Conservation (phyloP, 2,797 vertebrate species). For the Mormyrus hasselquistii region DNA sequence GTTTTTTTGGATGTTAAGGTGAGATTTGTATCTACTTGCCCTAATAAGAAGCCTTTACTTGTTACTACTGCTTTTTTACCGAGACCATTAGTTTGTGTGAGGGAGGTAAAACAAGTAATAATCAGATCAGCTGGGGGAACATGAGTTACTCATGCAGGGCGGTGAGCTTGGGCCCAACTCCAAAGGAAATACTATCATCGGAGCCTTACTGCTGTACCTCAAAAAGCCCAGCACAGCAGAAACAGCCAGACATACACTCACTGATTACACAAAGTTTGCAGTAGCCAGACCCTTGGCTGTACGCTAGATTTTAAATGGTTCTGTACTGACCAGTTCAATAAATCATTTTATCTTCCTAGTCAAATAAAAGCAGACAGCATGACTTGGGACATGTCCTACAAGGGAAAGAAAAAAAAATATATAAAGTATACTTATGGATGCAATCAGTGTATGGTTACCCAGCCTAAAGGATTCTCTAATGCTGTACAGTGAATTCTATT, state of each 20-base stretch:
- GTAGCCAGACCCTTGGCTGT: slow-evolving; percentile 35
- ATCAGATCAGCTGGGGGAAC: slow-evolving; percentile 57
- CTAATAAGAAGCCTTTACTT: neutral
- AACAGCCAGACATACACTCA: slow-evolving; percentile 4
- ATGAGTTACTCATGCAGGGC: slow-evolving; percentile 47
- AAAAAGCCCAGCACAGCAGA: slow-evolving; percentile 25
- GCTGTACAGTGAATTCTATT: neutral
- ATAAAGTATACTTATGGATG: slow-evolving; percentile 25
- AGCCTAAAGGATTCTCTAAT: neutral
- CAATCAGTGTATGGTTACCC: neutral
- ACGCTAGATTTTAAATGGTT: slow-evolving; percentile 42
- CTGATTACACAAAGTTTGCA: slow-evolving; percentile 25
- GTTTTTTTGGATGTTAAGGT: neutral
- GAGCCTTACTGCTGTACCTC: slow-evolving; percentile 35
- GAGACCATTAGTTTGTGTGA: neutral
- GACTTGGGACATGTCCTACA: slow-evolving; percentile 46
- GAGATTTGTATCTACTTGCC: neutral
- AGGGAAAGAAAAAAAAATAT: slow-evolving; percentile 26
- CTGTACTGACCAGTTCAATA: slow-evolving; percentile 53
- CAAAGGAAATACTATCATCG: slow-evolving; percentile 52
- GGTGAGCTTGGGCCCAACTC: slow-evolving; percentile 49
- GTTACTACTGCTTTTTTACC: neutral
- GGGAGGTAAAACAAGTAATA: slow-evolving; percentile 5
- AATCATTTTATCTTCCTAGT: slow-evolving; percentile 41
- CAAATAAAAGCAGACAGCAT: slow-evolving; percentile 47